Evolutionary conservation across 2,888 invertebrate genomes (phyloP).

Genomic region (Marasmarcha lunaedactyla): DNA sequence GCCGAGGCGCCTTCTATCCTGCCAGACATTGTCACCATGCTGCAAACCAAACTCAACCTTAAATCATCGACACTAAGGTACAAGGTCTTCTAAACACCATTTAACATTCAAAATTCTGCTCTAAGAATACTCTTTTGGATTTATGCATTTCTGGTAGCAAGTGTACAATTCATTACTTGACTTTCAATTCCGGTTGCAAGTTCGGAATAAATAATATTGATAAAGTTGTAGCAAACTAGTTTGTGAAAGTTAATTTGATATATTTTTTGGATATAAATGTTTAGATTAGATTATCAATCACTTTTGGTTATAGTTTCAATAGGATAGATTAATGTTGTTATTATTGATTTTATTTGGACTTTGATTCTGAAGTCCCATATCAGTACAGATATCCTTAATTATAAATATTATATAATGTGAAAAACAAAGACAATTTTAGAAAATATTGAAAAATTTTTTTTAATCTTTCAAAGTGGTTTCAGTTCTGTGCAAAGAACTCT

Average conservation of each 20-base stretch:
- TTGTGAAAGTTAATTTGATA: background rate
- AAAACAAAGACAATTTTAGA: too few species aligned
- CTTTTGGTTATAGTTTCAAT: background rate
- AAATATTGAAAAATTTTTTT: too few species aligned
- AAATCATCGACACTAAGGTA: slow-evolving; percentile 7
- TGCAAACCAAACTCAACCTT: slow-evolving; percentile 22
- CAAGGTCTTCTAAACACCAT: background rate
- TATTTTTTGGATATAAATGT: background rate
- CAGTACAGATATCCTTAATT: too few species aligned
- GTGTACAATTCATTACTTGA: slow-evolving; percentile 39
- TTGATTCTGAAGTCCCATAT: too few species aligned
- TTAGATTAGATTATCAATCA: background rate
- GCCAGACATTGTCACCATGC: slow-evolving; percentile 30
- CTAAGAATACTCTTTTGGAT: slow-evolving; percentile 22
- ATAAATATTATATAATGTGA: too few species aligned
- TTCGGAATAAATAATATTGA: background rate
- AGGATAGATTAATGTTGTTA: too few species aligned
- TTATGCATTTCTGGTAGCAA: slow-evolving; percentile 1
- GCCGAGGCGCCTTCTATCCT: slow-evolving; percentile 63
- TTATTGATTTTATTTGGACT: too few species aligned
- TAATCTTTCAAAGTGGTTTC: background rate
- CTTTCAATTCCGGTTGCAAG: slow-evolving; percentile 47
- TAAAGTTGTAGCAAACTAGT: background rate
- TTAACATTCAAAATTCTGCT: background rate
- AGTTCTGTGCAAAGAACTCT: too few species aligned